phyloP scores from a whole-genome alignment of 2,797 vertebrate species.

The Brachyrhaphis roseni region DNA sequence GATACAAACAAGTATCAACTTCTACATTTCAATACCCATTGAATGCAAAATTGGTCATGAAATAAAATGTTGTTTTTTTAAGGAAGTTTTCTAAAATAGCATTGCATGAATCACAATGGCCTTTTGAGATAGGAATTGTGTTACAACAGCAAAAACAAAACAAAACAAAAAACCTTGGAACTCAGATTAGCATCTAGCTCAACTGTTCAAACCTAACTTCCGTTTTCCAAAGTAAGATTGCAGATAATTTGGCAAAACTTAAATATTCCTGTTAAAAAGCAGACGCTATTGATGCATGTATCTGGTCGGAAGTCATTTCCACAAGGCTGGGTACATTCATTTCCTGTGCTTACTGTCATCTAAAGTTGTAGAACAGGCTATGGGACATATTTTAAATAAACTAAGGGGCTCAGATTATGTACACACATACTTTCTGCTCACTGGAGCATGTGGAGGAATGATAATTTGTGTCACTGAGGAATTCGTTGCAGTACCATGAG shows the following conservation, averaged over 20 bases:
- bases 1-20: not conserved
- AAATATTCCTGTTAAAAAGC: not conserved
- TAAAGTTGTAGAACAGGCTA: not conserved
- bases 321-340: not conserved
- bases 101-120: not conserved
- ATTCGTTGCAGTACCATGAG: not conserved
- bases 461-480: not conserved
- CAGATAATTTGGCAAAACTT: not conserved
- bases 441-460: not conserved
- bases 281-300: not conserved
- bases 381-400: conserved; percentile 4
- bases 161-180: not conserved
- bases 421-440: not conserved
- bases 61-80: not conserved
- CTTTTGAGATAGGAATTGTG: not conserved
- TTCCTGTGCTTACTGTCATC: not conserved
- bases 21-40: not conserved
- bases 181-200: not conserved
- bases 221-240: not conserved
- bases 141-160: not conserved
- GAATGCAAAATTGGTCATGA: not conserved
- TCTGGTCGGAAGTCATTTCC: not conserved
- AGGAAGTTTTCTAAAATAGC: not conserved
- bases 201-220: not conserved
- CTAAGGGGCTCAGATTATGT: not conserved